Base-by-base conservation (phyloP, 2,113 vertebrate genomes). In the Aspiorhynchus laticeps region DNA sequence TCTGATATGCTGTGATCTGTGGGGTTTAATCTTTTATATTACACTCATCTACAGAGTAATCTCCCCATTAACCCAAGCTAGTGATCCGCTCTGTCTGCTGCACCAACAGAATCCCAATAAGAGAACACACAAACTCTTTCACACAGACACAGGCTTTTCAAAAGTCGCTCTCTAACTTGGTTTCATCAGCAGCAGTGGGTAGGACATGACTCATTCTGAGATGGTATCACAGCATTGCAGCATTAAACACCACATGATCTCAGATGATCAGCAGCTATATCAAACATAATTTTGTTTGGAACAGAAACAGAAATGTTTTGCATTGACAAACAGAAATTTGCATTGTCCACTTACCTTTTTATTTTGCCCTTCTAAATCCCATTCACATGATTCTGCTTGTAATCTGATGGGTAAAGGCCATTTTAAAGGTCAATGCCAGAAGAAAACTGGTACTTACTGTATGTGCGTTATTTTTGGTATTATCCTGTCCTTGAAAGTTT, bases 41-140 rank as follows among this genome's bases (percentile, higher is more conserved):
- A 71, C 81, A 75, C 74, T 48, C 84, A 82, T 51, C 87, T 81
- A 91, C 81, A 87, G 86, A 88, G 87, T 92, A 92, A 93, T 93
- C 91, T 89, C 65, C 84, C 91, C 87, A 90, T 86, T 88, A 85
- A 90, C 92, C 89, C 91, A 84, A 71, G 59, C 11, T 38, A 74
- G 78, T 87, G 88, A 92, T 92, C 90, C 85, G 75, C 83, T 82
- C 85, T 78, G 88, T 88, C 90, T 86, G 81, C 89, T 77, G 76
- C 88, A 87, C 85, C 83, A 76, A 89, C 86, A 90, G 65, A 89
- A 89, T 88, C 65, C 88, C 89, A 89, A 91, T 88, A 87, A 81
- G 86, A 80, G 53, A 85, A 87, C 83, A 75, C 43, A 86, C 87
- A 91, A 81, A 86, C 31, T 76, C 38, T 26, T 17, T 14, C 14